These are phyloP conservation scores for Tetranychus truncatus DNA, from an alignment of 2,888 invertebrate species.

Conservation along the genomic window DNA sequence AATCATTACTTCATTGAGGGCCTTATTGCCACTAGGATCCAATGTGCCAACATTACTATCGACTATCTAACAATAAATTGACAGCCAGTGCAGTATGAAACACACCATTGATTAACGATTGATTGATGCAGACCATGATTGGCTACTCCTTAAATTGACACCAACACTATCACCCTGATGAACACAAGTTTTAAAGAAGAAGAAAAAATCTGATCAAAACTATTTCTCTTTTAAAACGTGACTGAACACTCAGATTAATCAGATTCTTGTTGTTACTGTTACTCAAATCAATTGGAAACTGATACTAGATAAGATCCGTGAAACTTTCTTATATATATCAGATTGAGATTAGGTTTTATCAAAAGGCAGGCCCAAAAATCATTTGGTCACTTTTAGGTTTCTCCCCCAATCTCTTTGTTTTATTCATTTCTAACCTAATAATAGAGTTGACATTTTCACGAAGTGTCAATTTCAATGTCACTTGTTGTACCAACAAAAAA, in stretches of 20 bases:
- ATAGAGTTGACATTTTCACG: constrained; percentile 24
- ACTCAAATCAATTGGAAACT: background rate
- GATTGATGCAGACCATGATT: background rate
- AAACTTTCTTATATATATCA: background rate
- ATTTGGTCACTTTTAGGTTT: background rate
- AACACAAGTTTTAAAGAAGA: background rate
- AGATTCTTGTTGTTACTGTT: background rate
- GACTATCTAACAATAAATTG: background rate
- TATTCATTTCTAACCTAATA: constrained; percentile 8
- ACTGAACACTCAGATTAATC: background rate
- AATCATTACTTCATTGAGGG: background rate
- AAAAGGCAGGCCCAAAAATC: background rate
- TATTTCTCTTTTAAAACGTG: background rate
- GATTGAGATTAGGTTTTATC: background rate
- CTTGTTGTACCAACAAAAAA: background rate
- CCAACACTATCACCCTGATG: background rate
- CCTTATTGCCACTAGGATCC: background rate
- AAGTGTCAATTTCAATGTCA: background rate
- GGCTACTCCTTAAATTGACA: background rate
- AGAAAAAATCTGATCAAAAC: background rate
- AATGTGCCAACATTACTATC: background rate
- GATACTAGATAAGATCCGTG: background rate
- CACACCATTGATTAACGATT: background rate
- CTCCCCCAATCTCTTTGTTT: constrained; percentile 6
- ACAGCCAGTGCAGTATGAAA: background rate